A percentile compares a stretch with the other conserved stretches of the same genome.
These are phyloP conservation scores for Lepeophtheirus nordmannii DNA, from an alignment of 2,888 invertebrate species.

Conservation along the genomic window DNA sequence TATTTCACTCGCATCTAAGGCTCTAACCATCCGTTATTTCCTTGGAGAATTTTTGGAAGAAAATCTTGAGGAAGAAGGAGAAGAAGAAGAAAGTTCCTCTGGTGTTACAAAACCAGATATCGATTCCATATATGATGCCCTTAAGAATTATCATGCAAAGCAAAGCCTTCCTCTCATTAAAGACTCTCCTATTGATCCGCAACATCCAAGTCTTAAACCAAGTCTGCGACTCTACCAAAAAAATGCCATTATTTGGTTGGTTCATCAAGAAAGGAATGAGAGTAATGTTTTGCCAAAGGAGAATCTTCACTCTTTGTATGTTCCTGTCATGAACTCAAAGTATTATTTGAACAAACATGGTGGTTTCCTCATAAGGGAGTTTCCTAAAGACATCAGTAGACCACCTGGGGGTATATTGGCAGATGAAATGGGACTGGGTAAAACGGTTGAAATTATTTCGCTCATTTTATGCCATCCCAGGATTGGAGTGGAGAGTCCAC, in stretches of 20 bases:
- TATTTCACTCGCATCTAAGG: background rate
- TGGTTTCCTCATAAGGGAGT: slow-evolving; percentile 35
- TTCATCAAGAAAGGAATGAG: slow-evolving; percentile 40
- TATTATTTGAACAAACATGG: slow-evolving; percentile 38
- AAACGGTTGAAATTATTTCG: slow-evolving; percentile 58
- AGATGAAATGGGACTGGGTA: slow-evolving; percentile 67
- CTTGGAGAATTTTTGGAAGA: background rate
- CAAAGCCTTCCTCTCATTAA: background rate
- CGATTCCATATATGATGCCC: background rate
- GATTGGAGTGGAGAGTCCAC: slow-evolving; percentile 26
- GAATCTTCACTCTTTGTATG: slow-evolving; percentile 33
- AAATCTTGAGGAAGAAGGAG: background rate
- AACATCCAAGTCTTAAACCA: slow-evolving; percentile 40
- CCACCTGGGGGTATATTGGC: slow-evolving; percentile 54
- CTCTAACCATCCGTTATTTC: background rate
- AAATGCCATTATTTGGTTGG: slow-evolving; percentile 52
- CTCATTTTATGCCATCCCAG: slow-evolving; percentile 45
- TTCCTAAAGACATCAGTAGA: slow-evolving; percentile 31
- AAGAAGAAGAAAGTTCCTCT: background rate
- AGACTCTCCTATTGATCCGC: slow-evolving; percentile 30
- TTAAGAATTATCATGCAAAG: background rate
- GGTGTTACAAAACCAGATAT: background rate
- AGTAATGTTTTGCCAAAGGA: slow-evolving; percentile 14
- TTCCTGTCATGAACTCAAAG: slow-evolving; percentile 31
- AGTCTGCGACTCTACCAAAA: slow-evolving; percentile 48